These are phyloP conservation scores for Xiphophorus couchianus DNA, from an alignment of 2,113 vertebrate genomes.

Conservation along the genomic window DNA sequence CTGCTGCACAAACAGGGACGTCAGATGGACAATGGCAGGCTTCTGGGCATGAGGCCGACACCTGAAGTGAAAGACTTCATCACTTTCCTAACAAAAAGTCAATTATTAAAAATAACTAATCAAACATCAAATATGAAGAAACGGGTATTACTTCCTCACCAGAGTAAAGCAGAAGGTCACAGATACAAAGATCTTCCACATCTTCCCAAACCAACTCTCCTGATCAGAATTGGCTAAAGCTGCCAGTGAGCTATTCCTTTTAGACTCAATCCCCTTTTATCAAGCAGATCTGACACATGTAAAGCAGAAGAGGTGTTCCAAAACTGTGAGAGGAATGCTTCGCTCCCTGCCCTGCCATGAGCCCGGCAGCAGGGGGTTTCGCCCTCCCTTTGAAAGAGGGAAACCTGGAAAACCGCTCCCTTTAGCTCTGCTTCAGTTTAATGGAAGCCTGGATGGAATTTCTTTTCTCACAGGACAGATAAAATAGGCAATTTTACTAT, in stretches of 20 bases:
- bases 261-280: conserved; percentile 64
- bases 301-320: conserved; percentile 83
- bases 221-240: not conserved
- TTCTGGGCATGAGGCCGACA: conserved; percentile 50
- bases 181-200: conserved; percentile 56
- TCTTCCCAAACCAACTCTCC: conserved; percentile 48
- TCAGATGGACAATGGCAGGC: conserved; percentile 51
- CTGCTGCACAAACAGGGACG: conserved; percentile 83
- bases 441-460: not conserved
- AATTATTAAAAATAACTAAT: not conserved
- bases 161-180: conserved; percentile 41
- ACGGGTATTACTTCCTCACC: conserved; percentile 58
- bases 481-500: not conserved
- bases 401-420: conserved; percentile 37
- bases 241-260: conserved; percentile 40
- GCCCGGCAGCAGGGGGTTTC: conserved; percentile 22
- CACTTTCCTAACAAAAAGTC: not conserved
- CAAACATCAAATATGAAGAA: not conserved
- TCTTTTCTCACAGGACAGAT: not conserved
- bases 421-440: conserved; percentile 28
- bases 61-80: conserved; percentile 31
- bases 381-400: conserved; percentile 2
- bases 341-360: conserved; percentile 82
- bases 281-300: conserved; percentile 80
- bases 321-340: conserved; percentile 90